Base-by-base conservation (phyloP, 2,888 invertebrate species). In the Periphyllus acericola region DNA sequence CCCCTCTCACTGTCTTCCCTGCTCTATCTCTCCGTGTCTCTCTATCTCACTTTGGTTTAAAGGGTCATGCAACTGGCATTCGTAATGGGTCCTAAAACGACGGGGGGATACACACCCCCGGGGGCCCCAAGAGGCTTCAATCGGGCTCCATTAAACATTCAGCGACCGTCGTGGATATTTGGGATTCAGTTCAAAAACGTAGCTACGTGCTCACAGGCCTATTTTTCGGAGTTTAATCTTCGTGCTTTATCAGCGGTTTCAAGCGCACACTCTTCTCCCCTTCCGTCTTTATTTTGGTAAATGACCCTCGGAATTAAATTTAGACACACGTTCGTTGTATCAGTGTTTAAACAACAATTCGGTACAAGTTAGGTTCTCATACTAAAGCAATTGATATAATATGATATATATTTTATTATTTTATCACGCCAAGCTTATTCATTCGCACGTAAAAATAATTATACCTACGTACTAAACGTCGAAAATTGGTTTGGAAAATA, bases 221-320 rank as follows among this genome's bases (percentile, higher is more conserved):
- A 78, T 85, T 78, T 85, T 85, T 85, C 66, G 68, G 68, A 76
- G 84, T 85, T 85, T 78, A 85, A 85, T 85, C 84, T 85, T 78
- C 84, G 84, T 85, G 84, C 84, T 85, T 85, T 85, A 85, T 85
- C 84, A 85, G 84, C 84, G 84, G 84, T 85, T 85, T 85, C 84
- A n/a, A 78, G 34, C 78, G 76, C 46, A 76, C 84, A 46, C 84
- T 29, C 46, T 60, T 83, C 74, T 83, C 83, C 83, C 75, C 40
- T 84, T 84, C 66, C 34, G 66, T 76, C 68, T 75, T 83, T 68
- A 68, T 84, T 84, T 76, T 66, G 76, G 84, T 85, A 85, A 85
- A 85, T 85, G 84, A 85, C 84, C 84, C 84, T 85, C 84, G 68
- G 84, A 85, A 85, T 85, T 85, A 85, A 85, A 85, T 85, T 85